Conservation (phyloP, 2,797 vertebrate genomes). For the Onychomys arenicola region DNA sequence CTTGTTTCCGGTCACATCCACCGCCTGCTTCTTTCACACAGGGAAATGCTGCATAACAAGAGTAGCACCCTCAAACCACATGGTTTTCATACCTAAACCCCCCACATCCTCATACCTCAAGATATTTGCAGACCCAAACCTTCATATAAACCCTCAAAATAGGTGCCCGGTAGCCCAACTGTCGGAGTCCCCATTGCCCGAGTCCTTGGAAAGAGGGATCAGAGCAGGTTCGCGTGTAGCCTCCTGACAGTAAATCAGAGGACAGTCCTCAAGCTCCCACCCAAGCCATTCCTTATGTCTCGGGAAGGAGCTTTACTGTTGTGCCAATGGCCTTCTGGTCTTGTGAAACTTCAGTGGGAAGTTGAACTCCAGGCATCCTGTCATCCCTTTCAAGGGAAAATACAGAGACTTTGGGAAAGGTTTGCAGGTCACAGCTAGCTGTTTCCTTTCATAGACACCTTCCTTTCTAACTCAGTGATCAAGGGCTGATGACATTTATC, state of each 20-base stretch:
- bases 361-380: slow-evolving; percentile 76
- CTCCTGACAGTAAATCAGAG: not conserved
- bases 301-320: slow-evolving; percentile 58
- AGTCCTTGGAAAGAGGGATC: slow-evolving; percentile 66
- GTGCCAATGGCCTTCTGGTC: slow-evolving; percentile 92
- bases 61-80: not conserved
- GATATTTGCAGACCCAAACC: slow-evolving; percentile 30
- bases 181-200: slow-evolving; percentile 89
- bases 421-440: not conserved
- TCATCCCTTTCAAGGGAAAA: slow-evolving; percentile 33
- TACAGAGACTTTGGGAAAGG: too few species aligned
- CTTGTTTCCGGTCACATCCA: not conserved
- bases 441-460: slow-evolving; percentile 44
- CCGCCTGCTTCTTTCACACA: slow-evolving; percentile 45
- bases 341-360: slow-evolving; percentile 94
- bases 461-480: slow-evolving; percentile 40
- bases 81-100: not conserved
- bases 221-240: slow-evolving; percentile 67
- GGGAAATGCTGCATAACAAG: not conserved
- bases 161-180: slow-evolving; percentile 94
- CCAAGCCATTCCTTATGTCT: slow-evolving; percentile 80
- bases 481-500: slow-evolving; percentile 18
- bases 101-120: not conserved
- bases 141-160: slow-evolving; percentile 45
- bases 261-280: not conserved